phyloP scores from a whole-genome alignment of 1,140 invertebrate genomes.

The Oryctes rhinoceros region DNA sequence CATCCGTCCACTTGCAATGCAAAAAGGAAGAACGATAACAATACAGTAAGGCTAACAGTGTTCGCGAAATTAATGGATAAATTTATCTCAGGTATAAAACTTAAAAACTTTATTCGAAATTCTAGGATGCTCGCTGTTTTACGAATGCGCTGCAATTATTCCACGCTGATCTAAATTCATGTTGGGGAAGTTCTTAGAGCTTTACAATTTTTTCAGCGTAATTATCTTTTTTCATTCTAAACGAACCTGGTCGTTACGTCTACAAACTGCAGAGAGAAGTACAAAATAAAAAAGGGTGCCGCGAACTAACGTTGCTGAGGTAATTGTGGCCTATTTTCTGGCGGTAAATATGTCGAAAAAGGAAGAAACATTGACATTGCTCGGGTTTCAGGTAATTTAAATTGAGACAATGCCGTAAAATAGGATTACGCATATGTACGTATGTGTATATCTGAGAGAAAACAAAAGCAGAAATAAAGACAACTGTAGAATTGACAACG shows the following conservation, averaged over 20 bases:
- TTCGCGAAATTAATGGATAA: conserved; percentile 13
- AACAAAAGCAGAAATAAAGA: neutral
- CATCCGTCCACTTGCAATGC: neutral
- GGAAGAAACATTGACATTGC: neutral
- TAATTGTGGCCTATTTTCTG: neutral
- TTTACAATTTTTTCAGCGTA: neutral
- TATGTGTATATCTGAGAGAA: neutral
- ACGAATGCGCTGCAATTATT: neutral
- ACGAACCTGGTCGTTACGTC: neutral
- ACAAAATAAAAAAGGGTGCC: neutral
- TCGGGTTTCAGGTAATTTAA: neutral
- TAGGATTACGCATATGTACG: neutral
- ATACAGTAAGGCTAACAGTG: neutral
- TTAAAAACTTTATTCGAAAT: neutral
- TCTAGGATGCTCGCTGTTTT: neutral
- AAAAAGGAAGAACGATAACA: neutral
- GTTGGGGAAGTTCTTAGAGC: conserved; percentile 13
- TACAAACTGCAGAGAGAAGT: neutral
- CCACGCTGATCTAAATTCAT: conserved; percentile 12
- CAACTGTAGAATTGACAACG: neutral
- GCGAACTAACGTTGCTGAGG: neutral
- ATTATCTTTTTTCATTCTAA: neutral
- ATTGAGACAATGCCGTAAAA: neutral
- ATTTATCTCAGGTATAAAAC: conserved; percentile 28
- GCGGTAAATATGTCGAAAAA: neutral